Evolutionary conservation across 2,888 invertebrate species (phyloP).

Genomic region (Cremastinae sp.): DNA sequence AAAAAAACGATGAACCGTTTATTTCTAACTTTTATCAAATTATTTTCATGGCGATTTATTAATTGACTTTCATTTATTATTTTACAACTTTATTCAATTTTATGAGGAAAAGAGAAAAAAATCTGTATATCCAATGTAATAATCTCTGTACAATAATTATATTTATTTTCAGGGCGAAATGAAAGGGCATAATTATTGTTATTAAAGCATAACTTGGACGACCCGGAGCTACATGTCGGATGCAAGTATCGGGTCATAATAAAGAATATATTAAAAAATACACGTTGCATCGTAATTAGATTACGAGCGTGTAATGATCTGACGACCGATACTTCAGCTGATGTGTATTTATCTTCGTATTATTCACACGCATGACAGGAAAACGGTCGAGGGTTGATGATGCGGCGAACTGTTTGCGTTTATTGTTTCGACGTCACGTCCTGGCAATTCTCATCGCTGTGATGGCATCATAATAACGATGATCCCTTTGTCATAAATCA

Average conservation of each 20-base stretch:
- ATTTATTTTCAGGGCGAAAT: conserved; percentile 11
- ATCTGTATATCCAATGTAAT: too few species aligned
- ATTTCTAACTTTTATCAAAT: too few species aligned
- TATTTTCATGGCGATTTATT: too few species aligned
- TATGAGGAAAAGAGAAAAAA: too few species aligned
- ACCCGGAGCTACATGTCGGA: conserved; percentile 49
- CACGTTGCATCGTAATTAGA: conserved; percentile 63
- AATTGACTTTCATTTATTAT: too few species aligned
- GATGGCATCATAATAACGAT: background rate
- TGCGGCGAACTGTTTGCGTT: conserved; percentile 34
- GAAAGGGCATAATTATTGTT: too few species aligned
- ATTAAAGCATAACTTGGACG: conserved; percentile 7
- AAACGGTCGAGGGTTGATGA: background rate
- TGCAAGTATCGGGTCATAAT: conserved; percentile 32
- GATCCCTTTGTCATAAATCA: too few species aligned
- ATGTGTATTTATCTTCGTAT: conserved; percentile 38
- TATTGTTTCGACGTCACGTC: conserved; percentile 50
- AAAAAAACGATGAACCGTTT: too few species aligned
- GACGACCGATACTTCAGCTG: conserved; percentile 55
- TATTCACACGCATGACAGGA: conserved; percentile 8
- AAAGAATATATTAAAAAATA: conserved; percentile 50
- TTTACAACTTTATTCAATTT: too few species aligned
- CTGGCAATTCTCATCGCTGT: conserved; percentile 32
- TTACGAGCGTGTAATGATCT: conserved; percentile 60
- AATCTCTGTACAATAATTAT: too few species aligned